Conservation (phyloP, 2,797 vertebrate genomes). For the Masticophis lateralis region DNA sequence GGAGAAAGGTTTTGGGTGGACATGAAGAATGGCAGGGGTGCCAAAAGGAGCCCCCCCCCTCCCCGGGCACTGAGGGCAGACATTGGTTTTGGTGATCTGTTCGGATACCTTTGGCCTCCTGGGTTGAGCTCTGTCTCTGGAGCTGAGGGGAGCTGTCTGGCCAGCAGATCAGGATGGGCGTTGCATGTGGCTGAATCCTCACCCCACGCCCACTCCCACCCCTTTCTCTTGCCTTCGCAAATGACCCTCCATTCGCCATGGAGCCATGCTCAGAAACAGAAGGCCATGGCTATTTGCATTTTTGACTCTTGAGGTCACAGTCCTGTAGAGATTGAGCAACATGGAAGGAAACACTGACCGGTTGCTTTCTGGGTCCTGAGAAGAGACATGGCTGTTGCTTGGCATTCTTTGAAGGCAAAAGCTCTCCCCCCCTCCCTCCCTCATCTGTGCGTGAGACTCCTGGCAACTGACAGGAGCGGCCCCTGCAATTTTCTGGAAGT, state of each 20-base stretch:
- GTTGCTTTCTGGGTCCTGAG: not conserved
- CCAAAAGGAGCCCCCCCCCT: not conserved
- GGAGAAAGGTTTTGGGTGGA: not conserved
- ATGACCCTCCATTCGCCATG: not conserved
- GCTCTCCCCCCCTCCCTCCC: too few relatives aligned
- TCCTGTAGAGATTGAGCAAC: not conserved
- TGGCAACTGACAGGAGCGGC: not conserved
- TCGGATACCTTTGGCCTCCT: not conserved
- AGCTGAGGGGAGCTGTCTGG: not conserved
- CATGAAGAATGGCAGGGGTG: not conserved
- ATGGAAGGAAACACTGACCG: not conserved
- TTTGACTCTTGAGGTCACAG: not conserved
- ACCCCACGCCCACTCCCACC: too few relatives aligned
- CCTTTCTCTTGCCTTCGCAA: not conserved
- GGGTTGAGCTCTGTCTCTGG: not conserved
- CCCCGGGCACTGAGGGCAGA: fast-evolving
- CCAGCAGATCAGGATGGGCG: not conserved
- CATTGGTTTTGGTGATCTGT: not conserved
- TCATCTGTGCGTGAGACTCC: not conserved
- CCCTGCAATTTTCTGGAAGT: not conserved
- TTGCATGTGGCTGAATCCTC: not conserved
- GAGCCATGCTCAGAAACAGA: not conserved
- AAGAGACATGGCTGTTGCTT: not conserved
- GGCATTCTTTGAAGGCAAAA: not conserved
- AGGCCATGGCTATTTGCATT: not conserved